A percentile compares a stretch with the other conserved stretches of the same genome.
Evolutionary conservation across 1,140 invertebrate genomes (phyloP).

Genomic region (Conopomorpha cramerella): DNA sequence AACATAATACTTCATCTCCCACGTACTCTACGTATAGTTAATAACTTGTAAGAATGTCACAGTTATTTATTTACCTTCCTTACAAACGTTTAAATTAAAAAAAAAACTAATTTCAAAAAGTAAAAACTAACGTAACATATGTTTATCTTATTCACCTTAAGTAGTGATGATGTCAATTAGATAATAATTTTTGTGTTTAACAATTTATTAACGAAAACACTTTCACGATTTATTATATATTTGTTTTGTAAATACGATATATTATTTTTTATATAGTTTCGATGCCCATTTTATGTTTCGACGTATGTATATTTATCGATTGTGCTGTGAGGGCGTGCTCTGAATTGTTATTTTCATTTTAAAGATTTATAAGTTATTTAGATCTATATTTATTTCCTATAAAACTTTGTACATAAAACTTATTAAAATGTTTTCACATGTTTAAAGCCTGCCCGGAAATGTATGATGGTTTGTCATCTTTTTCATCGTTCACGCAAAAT

Average conservation of each 20-base stretch:
- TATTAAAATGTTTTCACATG: not conserved
- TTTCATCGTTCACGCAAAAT: not conserved
- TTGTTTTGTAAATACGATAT: conserved; percentile 57
- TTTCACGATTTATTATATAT: conserved; percentile 26
- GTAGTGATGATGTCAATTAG: not conserved
- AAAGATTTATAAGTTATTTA: conserved; percentile 4
- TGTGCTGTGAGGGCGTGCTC: conserved; percentile 45
- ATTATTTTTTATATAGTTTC: conserved; percentile 53
- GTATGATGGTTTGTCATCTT: no score
- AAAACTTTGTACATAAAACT: not conserved
- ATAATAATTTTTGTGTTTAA: conserved; percentile 1
- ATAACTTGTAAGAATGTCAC: not conserved
- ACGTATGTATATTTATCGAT: conserved; percentile 51
- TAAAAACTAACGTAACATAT: not conserved
- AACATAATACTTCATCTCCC: no score
- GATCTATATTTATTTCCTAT: not conserved
- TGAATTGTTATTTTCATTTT: conserved; percentile 19
- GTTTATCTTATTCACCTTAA: no score
- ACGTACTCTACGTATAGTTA: no score
- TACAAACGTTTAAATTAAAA: not conserved
- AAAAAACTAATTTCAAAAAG: not conserved
- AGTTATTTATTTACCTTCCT: not conserved
- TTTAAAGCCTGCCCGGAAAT: no score
- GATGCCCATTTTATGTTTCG: conserved; percentile 54
- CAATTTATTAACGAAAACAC: not conserved